Evolutionary conservation across 2,797 vertebrate genomes (phyloP).

Genomic region (Cryptoprocta ferox): DNA sequence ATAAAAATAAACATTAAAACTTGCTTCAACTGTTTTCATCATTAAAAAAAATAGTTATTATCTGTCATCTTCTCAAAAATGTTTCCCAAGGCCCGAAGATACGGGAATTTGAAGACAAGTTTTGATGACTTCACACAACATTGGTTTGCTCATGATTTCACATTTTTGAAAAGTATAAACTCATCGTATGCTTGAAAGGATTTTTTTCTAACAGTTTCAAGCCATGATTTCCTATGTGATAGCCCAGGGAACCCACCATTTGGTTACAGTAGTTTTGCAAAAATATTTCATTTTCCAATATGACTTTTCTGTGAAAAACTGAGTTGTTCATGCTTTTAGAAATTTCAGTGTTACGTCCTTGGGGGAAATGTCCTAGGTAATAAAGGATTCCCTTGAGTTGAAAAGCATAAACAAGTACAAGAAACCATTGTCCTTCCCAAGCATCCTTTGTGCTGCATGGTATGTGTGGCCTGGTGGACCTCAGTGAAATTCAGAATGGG

Average conservation of each 20-base stretch:
- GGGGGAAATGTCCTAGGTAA: neutral
- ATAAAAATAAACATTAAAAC: too few species aligned
- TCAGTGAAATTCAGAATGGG: neutral
- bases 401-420: neutral
- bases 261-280: neutral
- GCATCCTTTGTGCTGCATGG: neutral
- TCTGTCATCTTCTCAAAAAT: neutral
- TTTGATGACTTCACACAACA: neutral
- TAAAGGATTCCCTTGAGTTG: neutral
- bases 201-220: neutral
- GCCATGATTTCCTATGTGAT: neutral
- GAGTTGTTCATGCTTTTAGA: neutral
- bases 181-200: neutral
- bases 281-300: slow-evolving; percentile 18
- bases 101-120: neutral
- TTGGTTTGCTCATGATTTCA: neutral
- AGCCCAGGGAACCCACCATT: neutral
- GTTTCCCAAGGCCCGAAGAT: neutral
- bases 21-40: neutral
- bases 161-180: neutral
- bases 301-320: neutral
- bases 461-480: neutral
- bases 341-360: neutral
- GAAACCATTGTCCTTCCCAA: neutral
- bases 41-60: neutral